Evolutionary conservation across 2,888 invertebrate genomes (phyloP).

Genomic region (Ochropleura leucogaster): DNA sequence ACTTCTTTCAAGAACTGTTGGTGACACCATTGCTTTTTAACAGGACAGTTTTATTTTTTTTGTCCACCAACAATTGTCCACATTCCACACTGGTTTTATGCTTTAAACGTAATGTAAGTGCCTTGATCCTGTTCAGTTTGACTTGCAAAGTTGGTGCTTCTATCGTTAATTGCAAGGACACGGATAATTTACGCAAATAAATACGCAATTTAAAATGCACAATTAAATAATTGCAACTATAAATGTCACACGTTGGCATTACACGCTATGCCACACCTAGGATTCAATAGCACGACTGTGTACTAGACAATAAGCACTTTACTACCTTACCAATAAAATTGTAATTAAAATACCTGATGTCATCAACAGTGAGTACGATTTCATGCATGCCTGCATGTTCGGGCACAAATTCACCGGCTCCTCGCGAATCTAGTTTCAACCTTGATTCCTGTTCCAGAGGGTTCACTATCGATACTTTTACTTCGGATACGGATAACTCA

Average conservation of each 20-base stretch:
- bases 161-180: not conserved
- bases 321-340: conserved; percentile 32
- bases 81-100: no score
- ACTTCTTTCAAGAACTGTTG: not conserved
- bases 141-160: not conserved
- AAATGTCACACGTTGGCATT: conserved; percentile 24
- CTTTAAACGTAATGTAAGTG: not conserved
- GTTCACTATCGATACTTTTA: conserved; percentile 94
- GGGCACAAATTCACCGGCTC: conserved; percentile 96
- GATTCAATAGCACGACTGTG: conserved; percentile 15
- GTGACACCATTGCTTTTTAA: not conserved
- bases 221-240: conserved; percentile 12
- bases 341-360: conserved; percentile 85
- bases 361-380: conserved; percentile 92
- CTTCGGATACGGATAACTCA: conserved; percentile 93
- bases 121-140: not conserved
- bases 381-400: conserved; percentile 98
- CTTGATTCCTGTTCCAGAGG: conserved; percentile 93
- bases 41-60: not conserved
- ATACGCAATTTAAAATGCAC: not conserved
- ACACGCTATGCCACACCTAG: conserved; percentile 19
- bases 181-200: not conserved
- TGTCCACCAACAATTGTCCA: no score
- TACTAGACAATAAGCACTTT: conserved; percentile 32
- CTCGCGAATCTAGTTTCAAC: conserved; percentile 92